Evolutionary conservation across 2,113 vertebrate genomes (phyloP), one percentile per base, ranked within the genome.

Genomic region (Gulo gulo): DNA sequence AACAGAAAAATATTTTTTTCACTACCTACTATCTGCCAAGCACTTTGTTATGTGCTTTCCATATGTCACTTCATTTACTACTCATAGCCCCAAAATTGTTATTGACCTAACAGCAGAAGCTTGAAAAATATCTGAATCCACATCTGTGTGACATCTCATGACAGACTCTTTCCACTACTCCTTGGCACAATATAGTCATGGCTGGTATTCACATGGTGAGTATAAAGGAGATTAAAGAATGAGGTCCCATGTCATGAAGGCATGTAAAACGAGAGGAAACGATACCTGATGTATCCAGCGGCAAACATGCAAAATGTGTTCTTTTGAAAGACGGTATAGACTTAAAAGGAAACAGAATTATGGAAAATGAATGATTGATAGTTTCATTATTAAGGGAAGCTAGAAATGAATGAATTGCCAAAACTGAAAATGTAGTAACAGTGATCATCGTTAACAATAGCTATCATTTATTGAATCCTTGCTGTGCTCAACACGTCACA

Each of bases 331-430:
- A 95, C 15, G 57, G 7, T 36, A 65, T 14, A 89, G 42, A 59
- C 39, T 50, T 95, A 96, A 82, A 61, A 86, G 39, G 31, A 89
- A 92, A 73, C 13, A 59, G 59, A 84, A 84, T 85, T 69, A 80
- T 7, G 52, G 84, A 55, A 96, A 88, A 21, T 52, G 36, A 95
- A 36, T 83, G 74, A 90, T 0, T 39, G 83, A 80, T 84, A 67
- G n/a, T 85, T 92, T 89, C 67, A 71, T 71, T 94, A 96, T 96
- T 91, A 94, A 91, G 36, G 59, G 59, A 96, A 96, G 31, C 14
- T 65, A 94, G 57, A 87, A 87, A 91, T 63, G 67, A 78, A 59
- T 85, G 39, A 88, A 74, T 63, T 83, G 47, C 20, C 71, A 85
- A 85, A 95, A 88, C 7, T 65, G 36, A 92, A 78, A 85, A 7